phyloP scores from a whole-genome alignment of 2,888 invertebrate genomes.

The Aplocera efformata region DNA sequence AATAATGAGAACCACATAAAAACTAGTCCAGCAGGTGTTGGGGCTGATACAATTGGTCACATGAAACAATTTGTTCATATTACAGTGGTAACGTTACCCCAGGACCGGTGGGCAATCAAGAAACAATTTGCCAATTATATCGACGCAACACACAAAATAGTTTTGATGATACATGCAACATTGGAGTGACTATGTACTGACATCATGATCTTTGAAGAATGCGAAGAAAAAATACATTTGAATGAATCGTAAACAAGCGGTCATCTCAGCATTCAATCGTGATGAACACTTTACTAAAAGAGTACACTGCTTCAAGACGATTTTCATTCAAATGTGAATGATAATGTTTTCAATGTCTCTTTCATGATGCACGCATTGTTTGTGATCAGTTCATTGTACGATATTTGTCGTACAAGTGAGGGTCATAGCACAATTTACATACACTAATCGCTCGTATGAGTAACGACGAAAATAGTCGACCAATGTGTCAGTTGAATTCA shows the following conservation, averaged over 20 bases:
- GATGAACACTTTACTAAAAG: constrained; percentile 33
- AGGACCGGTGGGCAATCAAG: constrained; percentile 24
- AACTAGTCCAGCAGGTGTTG: constrained; percentile 44
- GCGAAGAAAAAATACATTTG: constrained; percentile 32
- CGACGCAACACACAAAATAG: constrained; percentile 24
- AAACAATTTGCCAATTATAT: constrained; percentile 25
- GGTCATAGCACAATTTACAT: too few species aligned
- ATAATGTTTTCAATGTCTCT: constrained; percentile 9
- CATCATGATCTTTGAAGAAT: constrained; percentile 35
- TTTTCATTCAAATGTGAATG: constrained; percentile 51
- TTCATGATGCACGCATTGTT: constrained; percentile 7
- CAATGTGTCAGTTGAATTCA: too few species aligned
- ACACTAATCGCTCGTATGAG: too few species aligned
- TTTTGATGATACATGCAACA: constrained; percentile 19
- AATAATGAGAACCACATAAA: constrained; percentile 48
- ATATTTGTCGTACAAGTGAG: too few species aligned
- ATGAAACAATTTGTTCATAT: constrained; percentile 33
- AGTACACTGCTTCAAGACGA: constrained; percentile 33
- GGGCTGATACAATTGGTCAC: constrained; percentile 44
- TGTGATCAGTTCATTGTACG: background rate
- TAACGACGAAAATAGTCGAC: too few species aligned
- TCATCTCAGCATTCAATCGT: constrained; percentile 43
- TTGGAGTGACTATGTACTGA: too few species aligned
- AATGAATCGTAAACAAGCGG: constrained; percentile 41
- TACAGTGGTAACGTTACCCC: constrained; percentile 21